Percentiles rank a stretch among this genome's conserved stretches.
These are phyloP conservation scores for Lanius collurio DNA, from an alignment of 2,113 vertebrate genomes.

Conservation along the genomic window DNA sequence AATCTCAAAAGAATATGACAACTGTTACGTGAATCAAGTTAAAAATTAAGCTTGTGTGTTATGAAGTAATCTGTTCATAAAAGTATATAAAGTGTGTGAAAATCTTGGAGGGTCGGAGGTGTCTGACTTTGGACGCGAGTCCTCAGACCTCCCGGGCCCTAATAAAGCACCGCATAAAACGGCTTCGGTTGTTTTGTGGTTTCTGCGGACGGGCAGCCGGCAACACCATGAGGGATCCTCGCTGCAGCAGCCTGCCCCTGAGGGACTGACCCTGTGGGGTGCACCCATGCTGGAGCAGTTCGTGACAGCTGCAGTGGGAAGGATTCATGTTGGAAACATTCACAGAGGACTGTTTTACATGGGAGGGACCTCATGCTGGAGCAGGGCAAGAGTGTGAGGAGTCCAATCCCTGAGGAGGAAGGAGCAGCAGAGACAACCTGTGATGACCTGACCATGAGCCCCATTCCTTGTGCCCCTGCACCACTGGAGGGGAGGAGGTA, in stretches of 20 bases:
- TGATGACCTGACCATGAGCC: not conserved
- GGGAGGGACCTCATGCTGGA: not conserved
- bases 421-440: not conserved
- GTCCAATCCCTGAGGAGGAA: not conserved
- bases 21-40: too few relatives aligned
- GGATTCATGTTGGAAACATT: fast-evolving
- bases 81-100: too few relatives aligned
- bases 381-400: not conserved
- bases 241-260: not conserved
- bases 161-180: too few relatives aligned
- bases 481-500: not conserved
- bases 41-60: too few relatives aligned
- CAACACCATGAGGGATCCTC: not conserved
- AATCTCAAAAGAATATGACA: too few relatives aligned
- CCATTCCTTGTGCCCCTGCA: not conserved
- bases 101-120: too few relatives aligned
- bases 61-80: too few relatives aligned
- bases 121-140: too few relatives aligned
- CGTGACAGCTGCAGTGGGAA: not conserved
- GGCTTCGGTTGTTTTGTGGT: too few relatives aligned
- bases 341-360: too few relatives aligned
- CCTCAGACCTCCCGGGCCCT: too few relatives aligned
- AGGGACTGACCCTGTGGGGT: not conserved
- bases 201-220: too few relatives aligned
- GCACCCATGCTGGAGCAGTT: fast-evolving